These are phyloP conservation scores for Garra rufa DNA, from an alignment of 2,113 vertebrate genomes.

Conservation along the genomic window DNA sequence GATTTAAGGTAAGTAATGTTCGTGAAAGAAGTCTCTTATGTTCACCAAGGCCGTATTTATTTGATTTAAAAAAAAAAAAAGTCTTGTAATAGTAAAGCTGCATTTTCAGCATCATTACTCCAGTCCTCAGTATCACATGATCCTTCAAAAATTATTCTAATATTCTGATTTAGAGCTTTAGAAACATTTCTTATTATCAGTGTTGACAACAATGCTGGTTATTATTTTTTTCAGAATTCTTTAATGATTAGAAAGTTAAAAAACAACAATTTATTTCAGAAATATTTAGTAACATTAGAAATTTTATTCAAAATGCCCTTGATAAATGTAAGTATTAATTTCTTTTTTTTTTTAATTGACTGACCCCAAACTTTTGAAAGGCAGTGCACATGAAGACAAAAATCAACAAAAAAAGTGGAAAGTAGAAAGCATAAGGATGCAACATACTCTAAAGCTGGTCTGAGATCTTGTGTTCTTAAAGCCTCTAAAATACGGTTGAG, in stretches of 20 bases:
- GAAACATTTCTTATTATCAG: not conserved
- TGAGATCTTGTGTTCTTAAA: conserved; percentile 84
- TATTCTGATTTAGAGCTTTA: not conserved
- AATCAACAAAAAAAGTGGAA: not conserved
- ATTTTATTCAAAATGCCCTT: too few species aligned
- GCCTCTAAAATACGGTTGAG: conserved; percentile 89
- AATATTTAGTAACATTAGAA: too few species aligned
- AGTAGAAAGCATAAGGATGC: not conserved
- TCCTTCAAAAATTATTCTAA: not conserved
- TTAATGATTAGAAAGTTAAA: too few species aligned
- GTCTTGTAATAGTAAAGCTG: too few species aligned
- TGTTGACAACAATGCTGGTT: not conserved
- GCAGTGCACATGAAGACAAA: not conserved
- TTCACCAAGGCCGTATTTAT: not conserved
- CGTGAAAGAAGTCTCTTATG: not conserved
- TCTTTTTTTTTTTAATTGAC: too few species aligned
- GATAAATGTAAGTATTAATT: too few species aligned
- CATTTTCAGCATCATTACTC: not conserved
- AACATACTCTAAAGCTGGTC: conserved; percentile 85
- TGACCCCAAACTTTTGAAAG: not conserved
- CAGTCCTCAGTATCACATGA: too few species aligned
- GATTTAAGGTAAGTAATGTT: not conserved
- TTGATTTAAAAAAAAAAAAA: too few species aligned
- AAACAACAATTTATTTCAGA: too few species aligned
- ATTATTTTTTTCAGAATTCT: not conserved